Percentiles rank a stretch among this genome's conserved stretches.
Evolutionary conservation across 2,113 vertebrate genomes (phyloP).

Genomic region (Numida meleagris): DNA sequence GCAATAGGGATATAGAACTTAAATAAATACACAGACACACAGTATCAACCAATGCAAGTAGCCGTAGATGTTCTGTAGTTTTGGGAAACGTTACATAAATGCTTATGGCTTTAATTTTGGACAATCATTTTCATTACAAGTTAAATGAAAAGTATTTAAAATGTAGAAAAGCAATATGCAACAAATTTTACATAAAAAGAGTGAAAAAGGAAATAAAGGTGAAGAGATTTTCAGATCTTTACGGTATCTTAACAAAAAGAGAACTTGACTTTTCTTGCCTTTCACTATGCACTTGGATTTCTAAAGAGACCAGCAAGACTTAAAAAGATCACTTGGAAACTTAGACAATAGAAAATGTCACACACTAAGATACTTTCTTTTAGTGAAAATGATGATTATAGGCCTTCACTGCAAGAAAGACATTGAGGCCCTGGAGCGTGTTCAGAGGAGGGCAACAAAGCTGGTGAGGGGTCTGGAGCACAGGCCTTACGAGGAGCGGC

Average conservation of each 20-base stretch:
- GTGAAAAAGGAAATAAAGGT: neutral
- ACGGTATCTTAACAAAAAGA: neutral
- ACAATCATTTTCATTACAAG: neutral
- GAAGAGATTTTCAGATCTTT: neutral
- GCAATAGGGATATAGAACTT: neutral
- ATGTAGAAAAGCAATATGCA: neutral
- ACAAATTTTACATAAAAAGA: neutral
- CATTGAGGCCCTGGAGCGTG: no score
- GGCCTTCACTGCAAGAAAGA: no score
- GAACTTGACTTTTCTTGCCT: neutral
- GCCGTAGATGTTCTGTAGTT: neutral
- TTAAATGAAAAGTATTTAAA: neutral
- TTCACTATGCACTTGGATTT: neutral
- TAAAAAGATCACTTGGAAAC: neutral
- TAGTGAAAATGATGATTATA: neutral
- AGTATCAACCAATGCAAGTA: neutral
- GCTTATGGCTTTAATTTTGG: neutral
- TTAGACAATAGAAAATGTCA: neutral
- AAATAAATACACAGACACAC: neutral
- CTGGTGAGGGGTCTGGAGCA: no score
- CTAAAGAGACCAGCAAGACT: neutral
- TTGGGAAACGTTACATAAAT: neutral
- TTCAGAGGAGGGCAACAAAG: no score
- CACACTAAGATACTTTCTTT: neutral
- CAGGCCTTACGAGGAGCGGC: no score